Conservation (phyloP, 2,113 vertebrate species). For the Chaenocephalus aceratus region DNA sequence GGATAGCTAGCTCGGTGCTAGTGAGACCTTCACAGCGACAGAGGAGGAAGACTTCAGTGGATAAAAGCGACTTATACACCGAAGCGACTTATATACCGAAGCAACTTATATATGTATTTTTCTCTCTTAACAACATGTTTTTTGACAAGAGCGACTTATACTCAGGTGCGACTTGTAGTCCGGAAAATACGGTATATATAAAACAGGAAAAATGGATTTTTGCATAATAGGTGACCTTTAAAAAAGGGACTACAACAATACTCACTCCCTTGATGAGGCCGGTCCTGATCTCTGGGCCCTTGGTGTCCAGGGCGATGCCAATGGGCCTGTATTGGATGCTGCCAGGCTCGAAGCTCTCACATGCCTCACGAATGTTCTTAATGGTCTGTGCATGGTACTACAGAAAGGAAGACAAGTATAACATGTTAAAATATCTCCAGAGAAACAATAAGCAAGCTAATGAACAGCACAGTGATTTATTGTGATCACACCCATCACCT, state of each 20-base stretch:
- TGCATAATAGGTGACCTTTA: too few species aligned
- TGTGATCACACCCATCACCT: not conserved
- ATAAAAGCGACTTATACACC: too few species aligned
- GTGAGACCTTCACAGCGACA: too few species aligned
- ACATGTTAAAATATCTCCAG: not conserved
- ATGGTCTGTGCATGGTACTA: constrained; percentile 95
- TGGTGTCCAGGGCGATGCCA: constrained; percentile 96
- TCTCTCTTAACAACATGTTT: too few species aligned
- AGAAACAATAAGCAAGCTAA: not conserved
- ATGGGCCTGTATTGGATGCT: constrained; percentile 95
- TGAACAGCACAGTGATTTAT: not conserved
- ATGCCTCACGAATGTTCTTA: constrained; percentile 93
- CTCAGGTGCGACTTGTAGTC: too few species aligned
- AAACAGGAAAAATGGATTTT: too few species aligned
- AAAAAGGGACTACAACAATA: not conserved
- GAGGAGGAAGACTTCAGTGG: too few species aligned
- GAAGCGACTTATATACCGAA: too few species aligned
- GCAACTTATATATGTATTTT: too few species aligned
- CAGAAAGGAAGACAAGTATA: not conserved
- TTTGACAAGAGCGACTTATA: too few species aligned
- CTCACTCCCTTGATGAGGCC: constrained; percentile 97
- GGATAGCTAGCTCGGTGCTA: too few species aligned
- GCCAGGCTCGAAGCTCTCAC: constrained; percentile 93
- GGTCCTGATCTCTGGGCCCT: constrained; percentile 98
- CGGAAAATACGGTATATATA: too few species aligned